phyloP scores from a whole-genome alignment of 1,140 invertebrate genomes.

The Palaemon carinicauda region DNA sequence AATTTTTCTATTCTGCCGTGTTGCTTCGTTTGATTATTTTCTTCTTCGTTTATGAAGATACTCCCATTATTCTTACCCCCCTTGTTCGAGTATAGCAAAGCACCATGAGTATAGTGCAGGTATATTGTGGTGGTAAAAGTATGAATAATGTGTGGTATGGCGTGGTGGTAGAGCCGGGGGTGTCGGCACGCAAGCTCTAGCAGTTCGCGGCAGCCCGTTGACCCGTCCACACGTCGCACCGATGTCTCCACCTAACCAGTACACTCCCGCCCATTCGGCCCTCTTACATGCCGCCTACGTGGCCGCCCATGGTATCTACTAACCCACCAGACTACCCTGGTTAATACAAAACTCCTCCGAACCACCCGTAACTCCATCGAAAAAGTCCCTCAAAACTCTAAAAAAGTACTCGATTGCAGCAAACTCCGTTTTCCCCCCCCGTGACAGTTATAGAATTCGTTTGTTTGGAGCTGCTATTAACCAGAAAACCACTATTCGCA shows the following conservation, averaged over 20 bases:
- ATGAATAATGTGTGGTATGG: slow-evolving; percentile 29
- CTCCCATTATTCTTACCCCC: neutral
- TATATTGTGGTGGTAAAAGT: slow-evolving; percentile 36
- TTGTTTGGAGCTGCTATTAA: too few relatives aligned
- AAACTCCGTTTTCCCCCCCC: too few relatives aligned
- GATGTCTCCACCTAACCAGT: slow-evolving; percentile 36
- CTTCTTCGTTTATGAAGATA: neutral
- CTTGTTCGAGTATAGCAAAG: neutral
- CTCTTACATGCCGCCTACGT: slow-evolving; percentile 14
- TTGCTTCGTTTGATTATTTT: neutral
- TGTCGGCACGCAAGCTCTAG: slow-evolving; percentile 15
- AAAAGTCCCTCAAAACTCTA: neutral
- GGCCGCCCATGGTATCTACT: slow-evolving; percentile 5
- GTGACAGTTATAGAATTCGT: too few relatives aligned
- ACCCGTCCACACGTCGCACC: slow-evolving; percentile 43
- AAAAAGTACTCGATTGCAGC: too few relatives aligned
- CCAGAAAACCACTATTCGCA: too few relatives aligned
- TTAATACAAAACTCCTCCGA: neutral
- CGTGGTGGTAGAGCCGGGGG: neutral
- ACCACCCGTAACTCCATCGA: neutral
- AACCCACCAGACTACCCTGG: neutral
- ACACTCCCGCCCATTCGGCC: slow-evolving; percentile 39
- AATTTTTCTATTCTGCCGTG: too few relatives aligned
- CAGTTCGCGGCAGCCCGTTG: slow-evolving; percentile 42
- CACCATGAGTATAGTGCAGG: slow-evolving; percentile 12